Conservation (phyloP, 2,888 invertebrate genomes). For the Temnothorax rugatulus region DNA sequence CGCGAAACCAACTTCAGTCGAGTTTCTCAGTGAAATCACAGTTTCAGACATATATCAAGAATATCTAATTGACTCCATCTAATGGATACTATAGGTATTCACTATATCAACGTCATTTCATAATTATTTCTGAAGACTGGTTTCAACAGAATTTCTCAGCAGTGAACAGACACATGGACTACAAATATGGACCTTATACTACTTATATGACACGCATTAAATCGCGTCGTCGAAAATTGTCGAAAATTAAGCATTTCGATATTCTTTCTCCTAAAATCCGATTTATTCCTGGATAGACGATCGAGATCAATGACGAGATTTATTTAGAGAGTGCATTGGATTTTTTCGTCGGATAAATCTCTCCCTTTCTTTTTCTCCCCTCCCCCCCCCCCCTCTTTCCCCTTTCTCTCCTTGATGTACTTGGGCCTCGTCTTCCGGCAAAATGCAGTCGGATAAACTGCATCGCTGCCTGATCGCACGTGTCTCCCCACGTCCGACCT, state of each 20-base stretch:
- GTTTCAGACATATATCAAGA: neutral
- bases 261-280: neutral
- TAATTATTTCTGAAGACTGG: neutral
- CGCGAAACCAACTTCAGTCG: neutral
- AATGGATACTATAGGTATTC: neutral
- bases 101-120: neutral
- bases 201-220: neutral
- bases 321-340: conserved; percentile 10
- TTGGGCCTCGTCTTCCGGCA: conserved; percentile 41
- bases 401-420: neutral
- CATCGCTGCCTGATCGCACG: conserved; percentile 45
- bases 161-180: neutral
- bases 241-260: neutral
- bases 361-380: neutral
- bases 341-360: conserved; percentile 22
- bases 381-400: no score
- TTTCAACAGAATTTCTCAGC: neutral
- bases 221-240: neutral
- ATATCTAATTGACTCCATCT: neutral
- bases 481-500: conserved; percentile 56
- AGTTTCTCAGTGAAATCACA: neutral
- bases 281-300: neutral
- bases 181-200: neutral
- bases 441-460: conserved; percentile 55
- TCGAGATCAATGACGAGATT: conserved; percentile 18